A percentile compares a stretch with the other conserved stretches of the same genome.
These are phyloP conservation scores for Geotrypetes seraphini DNA, from an alignment of 2,797 vertebrate species.

Conservation along the genomic window DNA sequence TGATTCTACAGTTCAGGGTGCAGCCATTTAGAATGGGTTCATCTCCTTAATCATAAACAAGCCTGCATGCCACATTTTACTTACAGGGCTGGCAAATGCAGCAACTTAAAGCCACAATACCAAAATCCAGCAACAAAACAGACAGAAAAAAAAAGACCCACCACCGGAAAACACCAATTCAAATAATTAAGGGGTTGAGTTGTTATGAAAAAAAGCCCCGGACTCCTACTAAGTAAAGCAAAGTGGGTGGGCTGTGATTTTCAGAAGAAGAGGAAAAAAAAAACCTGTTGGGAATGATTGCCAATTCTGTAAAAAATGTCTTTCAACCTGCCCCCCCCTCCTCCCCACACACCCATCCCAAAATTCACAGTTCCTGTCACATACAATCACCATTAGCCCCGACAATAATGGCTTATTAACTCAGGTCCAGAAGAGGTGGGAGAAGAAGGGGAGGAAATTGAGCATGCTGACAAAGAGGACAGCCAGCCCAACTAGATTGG, in stretches of 20 bases:
- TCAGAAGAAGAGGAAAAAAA: neutral
- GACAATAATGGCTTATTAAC: conserved; percentile 15
- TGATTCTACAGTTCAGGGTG: too few species aligned
- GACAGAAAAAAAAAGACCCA: neutral
- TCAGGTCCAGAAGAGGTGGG: neutral
- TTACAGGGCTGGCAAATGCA: too few species aligned
- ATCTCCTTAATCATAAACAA: too few species aligned
- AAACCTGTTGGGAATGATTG: conserved; percentile 5
- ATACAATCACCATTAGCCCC: conserved; percentile 20
- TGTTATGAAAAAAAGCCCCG: neutral
- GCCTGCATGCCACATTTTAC: too few species aligned
- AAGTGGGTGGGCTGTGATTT: conserved; percentile 18
- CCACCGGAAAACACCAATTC: conserved; percentile 13
- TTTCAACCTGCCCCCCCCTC: conserved; percentile 17
- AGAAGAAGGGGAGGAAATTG: neutral
- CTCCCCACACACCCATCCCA: conserved; percentile 8
- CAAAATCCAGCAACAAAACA: neutral
- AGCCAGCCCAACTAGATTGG: neutral
- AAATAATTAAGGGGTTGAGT: conserved; percentile 6
- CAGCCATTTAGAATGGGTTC: too few species aligned
- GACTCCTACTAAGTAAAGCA: neutral
- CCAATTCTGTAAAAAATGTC: conserved; percentile 4
- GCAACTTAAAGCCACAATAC: neutral
- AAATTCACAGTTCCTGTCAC: conserved; percentile 34
- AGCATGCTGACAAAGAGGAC: conserved; percentile 10